Base-by-base conservation (phyloP, 1,140 invertebrate species). In the Drosophila sturtevanti region DNA sequence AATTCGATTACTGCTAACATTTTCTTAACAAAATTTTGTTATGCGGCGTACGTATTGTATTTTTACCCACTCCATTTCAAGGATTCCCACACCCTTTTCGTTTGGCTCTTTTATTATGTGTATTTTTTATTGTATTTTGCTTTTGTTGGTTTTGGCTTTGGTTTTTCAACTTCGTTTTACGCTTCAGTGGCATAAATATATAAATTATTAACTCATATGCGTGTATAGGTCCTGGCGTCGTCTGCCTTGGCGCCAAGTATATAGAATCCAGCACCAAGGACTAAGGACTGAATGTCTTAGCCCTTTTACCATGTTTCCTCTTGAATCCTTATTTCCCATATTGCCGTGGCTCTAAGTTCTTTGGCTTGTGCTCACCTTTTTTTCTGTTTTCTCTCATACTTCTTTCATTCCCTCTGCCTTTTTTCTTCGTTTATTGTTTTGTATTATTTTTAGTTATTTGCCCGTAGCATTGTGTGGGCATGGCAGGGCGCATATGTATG, bases 111-210 rank as follows among this genome's bases (percentile, higher is more conserved):
- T 87, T 87, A 87, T 87, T 87, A 89, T 89, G 82, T 87, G 82
- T 89, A 77, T 74, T 82, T 87, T 87, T 89, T 87, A 87, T 87
- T 87, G 82, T 89, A 84, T 87, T 87, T 82, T 67, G 73, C 66
- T 72, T 79, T 89, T 87, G 82, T 82, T 82, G 82, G 82, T 70
- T 82, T 86, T 89, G 76, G 68, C 79, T 77, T 89, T 89, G 82
- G 84, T 87, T 87, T 85, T 89, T 79, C 82, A 87, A 89, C 84
- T 87, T 89, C 84, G 79, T 87, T 87, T 87, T 82, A 87, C 79
- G 82, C 84, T 89, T 87, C 82, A 87, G 72, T 76, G 79, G 82
- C 79, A 87, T 89, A 87, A 87, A 82, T 87, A 89, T 89, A 87
- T 87, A 87, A 87, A 87, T 87, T 87, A 87, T 87, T 87, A 89